These are phyloP conservation scores for Platycheirus rosarum DNA, from an alignment of 2,888 invertebrate genomes.

Conservation along the genomic window DNA sequence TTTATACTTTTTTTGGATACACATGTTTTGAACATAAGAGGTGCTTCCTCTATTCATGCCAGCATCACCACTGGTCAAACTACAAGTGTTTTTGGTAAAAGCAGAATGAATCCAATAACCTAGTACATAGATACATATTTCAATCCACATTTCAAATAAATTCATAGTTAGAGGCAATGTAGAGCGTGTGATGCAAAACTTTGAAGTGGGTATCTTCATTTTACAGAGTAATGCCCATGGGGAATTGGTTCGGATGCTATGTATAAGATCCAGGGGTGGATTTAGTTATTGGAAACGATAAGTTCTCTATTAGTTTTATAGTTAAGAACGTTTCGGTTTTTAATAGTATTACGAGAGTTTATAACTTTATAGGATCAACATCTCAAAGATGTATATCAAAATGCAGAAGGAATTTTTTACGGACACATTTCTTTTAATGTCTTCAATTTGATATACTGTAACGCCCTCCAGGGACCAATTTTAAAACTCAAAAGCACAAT, in stretches of 20 bases:
- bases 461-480: no score
- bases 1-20: neutral
- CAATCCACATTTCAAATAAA: slow-evolving; percentile 2
- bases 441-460: no score
- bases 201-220: slow-evolving; percentile 16
- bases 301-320: no score
- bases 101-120: neutral
- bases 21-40: neutral
- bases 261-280: no score
- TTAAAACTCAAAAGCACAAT: no score
- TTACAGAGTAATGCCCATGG: slow-evolving; percentile 9
- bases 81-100: neutral
- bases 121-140: neutral
- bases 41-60: neutral
- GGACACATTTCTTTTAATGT: no score
- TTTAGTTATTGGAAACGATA: neutral
- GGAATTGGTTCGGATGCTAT: neutral
- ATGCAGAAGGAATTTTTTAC: no score
- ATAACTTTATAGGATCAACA: no score
- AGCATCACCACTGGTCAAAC: slow-evolving; percentile 1
- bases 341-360: no score
- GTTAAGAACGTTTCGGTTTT: no score
- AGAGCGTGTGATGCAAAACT: slow-evolving; percentile 12
- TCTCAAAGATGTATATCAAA: no score
- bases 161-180: slow-evolving; percentile 14